Evolutionary conservation across 1,140 invertebrate genomes (phyloP), one percentile per base, ranked within the genome.

Genomic region (Zophobas atratus): DNA sequence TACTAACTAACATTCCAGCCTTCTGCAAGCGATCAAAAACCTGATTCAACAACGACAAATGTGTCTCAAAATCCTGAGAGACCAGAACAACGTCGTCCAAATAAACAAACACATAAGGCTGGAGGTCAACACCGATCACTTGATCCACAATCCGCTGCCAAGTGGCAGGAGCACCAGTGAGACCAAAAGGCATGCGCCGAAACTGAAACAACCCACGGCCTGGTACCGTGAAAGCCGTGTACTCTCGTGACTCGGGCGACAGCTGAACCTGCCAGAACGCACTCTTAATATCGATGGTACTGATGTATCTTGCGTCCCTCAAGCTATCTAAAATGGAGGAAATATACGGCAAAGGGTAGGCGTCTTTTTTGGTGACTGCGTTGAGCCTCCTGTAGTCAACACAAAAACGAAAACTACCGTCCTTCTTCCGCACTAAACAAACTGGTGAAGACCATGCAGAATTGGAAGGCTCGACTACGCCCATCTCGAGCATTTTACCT

Each of bases 91-190:
- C 41, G 48, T 77, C 79, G 32, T 80, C 76, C 36, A 85, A 43
- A 43, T 84, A 85, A 3, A 79, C 80, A 39, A 85, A 82, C 1
- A 83, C 82, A 38, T 71, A 43, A 1, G 63, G 63, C 35, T 80
- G 60, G 20, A 80, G 35, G n/a, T 5, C 84, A 80, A 0, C 80
- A 78, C 48, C 76, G 5, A 76, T 8, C 3, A 81, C 77, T 38
- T 2, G 34, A 51, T 81, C 79, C 4, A 82, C 63, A 5, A 80
- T 8, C 1, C 86, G 79, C 63, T 87, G 84, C 67, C 88, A 87
- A 0, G 85, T 87, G 0, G 84, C 83, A 1, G 87, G 84, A 1
- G 84, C 84, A 77, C 87, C 81, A n/a, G 70, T 53, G 0, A 86
- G 43, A 2, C 84, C 84, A 75, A 84, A 86, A 3, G 83, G 76